Conservation (phyloP, 2,113 vertebrate species). For the Connochaetes taurinus region DNA sequence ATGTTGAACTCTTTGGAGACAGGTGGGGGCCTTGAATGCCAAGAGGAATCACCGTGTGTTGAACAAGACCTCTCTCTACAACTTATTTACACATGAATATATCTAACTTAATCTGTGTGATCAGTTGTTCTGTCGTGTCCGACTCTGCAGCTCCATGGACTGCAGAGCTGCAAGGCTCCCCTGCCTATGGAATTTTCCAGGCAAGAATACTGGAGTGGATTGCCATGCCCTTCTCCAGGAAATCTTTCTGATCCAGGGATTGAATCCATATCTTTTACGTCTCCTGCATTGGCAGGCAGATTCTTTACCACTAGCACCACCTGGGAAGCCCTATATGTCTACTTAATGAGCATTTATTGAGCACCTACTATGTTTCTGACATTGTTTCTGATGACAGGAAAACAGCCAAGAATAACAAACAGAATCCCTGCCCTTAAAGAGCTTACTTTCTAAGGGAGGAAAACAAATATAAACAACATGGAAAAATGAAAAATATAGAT, state of each 20-base stretch:
- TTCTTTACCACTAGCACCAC: background rate
- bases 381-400: background rate
- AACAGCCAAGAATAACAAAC: background rate
- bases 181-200: background rate
- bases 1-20: background rate
- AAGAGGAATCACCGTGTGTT: background rate
- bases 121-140: background rate
- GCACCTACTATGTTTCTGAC: background rate
- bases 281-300: background rate
- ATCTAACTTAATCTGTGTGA: background rate
- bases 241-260: background rate
- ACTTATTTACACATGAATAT: background rate
- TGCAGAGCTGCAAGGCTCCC: background rate
- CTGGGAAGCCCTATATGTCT: background rate
- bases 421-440: background rate
- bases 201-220: background rate
- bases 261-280: background rate
- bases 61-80: background rate
- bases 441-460: background rate
- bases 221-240: background rate
- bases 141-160: background rate
- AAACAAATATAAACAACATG: background rate
- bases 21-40: background rate
- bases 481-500: background rate
- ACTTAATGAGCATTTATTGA: background rate